phyloP scores from a whole-genome alignment of 2,888 invertebrate species.

The Tenthredo notha region DNA sequence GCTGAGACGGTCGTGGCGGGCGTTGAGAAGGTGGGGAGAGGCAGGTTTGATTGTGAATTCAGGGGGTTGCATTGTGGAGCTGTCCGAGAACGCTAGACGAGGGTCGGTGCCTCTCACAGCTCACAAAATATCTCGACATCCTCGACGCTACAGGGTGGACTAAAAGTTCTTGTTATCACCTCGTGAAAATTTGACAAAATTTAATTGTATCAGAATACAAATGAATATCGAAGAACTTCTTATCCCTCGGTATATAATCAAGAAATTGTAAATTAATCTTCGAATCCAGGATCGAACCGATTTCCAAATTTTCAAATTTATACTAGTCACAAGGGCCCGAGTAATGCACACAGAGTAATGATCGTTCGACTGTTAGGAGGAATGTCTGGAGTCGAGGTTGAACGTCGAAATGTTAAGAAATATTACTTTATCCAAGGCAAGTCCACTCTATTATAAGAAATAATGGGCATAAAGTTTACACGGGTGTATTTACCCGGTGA shows the following conservation, averaged over 20 bases:
- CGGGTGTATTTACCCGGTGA: conserved; percentile 49
- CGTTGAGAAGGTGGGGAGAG: conserved; percentile 51
- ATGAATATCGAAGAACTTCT: background rate
- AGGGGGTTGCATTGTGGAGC: conserved; percentile 59
- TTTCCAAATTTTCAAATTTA: background rate
- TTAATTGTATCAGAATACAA: background rate
- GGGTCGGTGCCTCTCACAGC: conserved; percentile 57
- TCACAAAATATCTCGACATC: conserved; percentile 55
- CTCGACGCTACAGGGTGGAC: conserved; percentile 46
- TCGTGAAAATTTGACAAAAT: background rate
- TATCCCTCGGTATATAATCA: background rate
- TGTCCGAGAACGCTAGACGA: conserved; percentile 58
- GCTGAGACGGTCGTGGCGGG: conserved; percentile 44
- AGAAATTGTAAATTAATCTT: background rate
- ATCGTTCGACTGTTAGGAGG: background rate
- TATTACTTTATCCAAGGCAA: conserved; percentile 48
- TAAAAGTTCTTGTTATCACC: conserved; percentile 15
- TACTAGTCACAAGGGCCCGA: background rate
- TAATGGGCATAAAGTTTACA: conserved; percentile 48
- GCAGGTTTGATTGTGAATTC: conserved; percentile 57
- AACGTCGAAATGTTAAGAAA: conserved; percentile 47
- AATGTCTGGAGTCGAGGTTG: conserved; percentile 17
- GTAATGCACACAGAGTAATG: background rate
- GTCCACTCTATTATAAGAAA: conserved; percentile 50
- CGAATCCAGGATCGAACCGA: background rate